Conservation (phyloP, 2,888 invertebrate genomes). For the Scelioninae gen. 2 region DNA sequence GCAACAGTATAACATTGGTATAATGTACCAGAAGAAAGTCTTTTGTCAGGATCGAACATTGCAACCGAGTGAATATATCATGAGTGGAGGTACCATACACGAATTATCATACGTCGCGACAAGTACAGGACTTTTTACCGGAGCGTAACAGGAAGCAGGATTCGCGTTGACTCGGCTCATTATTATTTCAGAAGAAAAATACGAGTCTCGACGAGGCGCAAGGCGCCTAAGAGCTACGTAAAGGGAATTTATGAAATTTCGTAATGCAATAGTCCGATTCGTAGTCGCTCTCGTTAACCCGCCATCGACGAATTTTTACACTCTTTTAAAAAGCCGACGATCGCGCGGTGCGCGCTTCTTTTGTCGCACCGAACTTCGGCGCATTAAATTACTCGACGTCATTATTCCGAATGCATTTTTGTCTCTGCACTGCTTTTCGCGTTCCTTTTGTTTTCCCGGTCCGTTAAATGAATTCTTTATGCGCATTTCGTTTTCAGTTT, state of each 20-base stretch:
- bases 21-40: slow-evolving; percentile 40
- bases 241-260: slow-evolving; percentile 75
- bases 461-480: slow-evolving; percentile 36
- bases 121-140: slow-evolving; percentile 56
- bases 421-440: slow-evolving; percentile 14
- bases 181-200: slow-evolving; percentile 74
- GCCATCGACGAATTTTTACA: slow-evolving; percentile 52
- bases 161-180: slow-evolving; percentile 69
- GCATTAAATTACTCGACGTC: slow-evolving; percentile 38
- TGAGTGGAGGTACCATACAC: slow-evolving; percentile 50
- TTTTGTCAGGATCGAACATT: slow-evolving; percentile 51
- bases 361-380: slow-evolving; percentile 15
- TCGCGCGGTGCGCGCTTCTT: slow-evolving; percentile 16
- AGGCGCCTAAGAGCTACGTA: slow-evolving; percentile 71
- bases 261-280: slow-evolving; percentile 74
- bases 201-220: slow-evolving; percentile 67
- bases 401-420: slow-evolving; percentile 24
- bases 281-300: slow-evolving; percentile 63
- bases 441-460: slow-evolving; percentile 34
- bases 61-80: slow-evolving; percentile 52
- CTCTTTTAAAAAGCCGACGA: slow-evolving; percentile 13
- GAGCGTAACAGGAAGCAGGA: slow-evolving; percentile 57
- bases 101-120: slow-evolving; percentile 59
- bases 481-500: slow-evolving; percentile 44
- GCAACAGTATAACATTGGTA: slow-evolving; percentile 12